Conservation (phyloP, 2,888 invertebrate genomes). For the Neoitamus cyanurus region DNA sequence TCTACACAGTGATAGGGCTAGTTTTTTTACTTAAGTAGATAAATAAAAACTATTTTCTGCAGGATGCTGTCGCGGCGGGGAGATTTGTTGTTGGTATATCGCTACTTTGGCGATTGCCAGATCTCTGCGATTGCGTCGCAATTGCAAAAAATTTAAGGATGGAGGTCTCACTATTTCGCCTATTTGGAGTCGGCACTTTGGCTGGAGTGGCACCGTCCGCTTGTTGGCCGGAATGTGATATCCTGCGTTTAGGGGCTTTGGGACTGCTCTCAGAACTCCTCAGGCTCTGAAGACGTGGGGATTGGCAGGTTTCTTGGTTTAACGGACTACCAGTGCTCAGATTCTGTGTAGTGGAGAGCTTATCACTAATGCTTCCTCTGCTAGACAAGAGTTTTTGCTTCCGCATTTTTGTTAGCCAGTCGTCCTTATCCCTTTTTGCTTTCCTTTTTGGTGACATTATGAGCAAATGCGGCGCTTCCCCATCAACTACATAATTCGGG, state of each 20-base stretch:
- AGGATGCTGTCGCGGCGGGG: slow-evolving; percentile 48
- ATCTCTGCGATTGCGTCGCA: slow-evolving; percentile 54
- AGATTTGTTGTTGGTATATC: not conserved
- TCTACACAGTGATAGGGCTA: not conserved
- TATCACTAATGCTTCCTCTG: slow-evolving; percentile 45
- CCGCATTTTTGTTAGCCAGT: slow-evolving; percentile 78
- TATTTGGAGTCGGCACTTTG: slow-evolving; percentile 62
- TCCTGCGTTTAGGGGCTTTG: slow-evolving; percentile 58
- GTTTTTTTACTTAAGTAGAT: not conserved
- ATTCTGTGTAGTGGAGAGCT: not conserved
- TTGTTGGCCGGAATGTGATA: slow-evolving; percentile 57
- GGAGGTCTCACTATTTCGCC: slow-evolving; percentile 64
- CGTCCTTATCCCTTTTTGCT: slow-evolving; percentile 72
- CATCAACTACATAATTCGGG: slow-evolving; percentile 81
- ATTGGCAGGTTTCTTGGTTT: slow-evolving; percentile 52
- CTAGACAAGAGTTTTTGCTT: slow-evolving; percentile 68
- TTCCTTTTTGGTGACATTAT: slow-evolving; percentile 76
- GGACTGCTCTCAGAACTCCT: slow-evolving; percentile 61
- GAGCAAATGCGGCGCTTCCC: slow-evolving; percentile 80
- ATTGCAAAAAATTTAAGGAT: slow-evolving; percentile 64
- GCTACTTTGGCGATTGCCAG: not conserved
- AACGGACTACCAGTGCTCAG: not conserved
- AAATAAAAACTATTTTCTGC: not conserved
- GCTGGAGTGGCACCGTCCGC: slow-evolving; percentile 54
- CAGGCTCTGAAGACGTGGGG: slow-evolving; percentile 62